Conservation (phyloP, 2,888 invertebrate genomes). For the Lucinisca nassula region DNA sequence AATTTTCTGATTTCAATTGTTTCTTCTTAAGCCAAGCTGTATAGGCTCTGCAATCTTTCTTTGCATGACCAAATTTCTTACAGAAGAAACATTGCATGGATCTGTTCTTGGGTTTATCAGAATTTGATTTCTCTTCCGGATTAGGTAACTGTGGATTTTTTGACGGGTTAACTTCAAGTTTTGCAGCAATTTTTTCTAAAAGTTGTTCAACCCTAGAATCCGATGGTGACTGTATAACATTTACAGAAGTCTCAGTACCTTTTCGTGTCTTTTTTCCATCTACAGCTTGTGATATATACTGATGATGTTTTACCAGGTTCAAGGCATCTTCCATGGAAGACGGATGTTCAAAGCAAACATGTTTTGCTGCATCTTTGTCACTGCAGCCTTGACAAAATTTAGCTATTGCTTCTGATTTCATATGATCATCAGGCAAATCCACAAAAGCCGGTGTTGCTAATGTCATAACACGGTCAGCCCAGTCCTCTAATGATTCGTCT, state of each 20-base stretch:
- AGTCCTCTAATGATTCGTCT: conserved; percentile 35
- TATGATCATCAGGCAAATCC: conserved; percentile 40
- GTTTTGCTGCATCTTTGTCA: conserved; percentile 23
- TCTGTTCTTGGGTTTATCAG: background rate
- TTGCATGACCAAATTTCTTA: background rate
- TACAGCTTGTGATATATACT: conserved; percentile 37
- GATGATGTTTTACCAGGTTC: conserved; percentile 34
- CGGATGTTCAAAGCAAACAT: conserved; percentile 39
- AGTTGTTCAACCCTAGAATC: background rate
- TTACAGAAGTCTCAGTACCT: background rate
- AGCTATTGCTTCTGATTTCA: conserved; percentile 31
- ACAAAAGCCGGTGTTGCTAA: conserved; percentile 44
- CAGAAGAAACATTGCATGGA: background rate
- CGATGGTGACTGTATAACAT: background rate
- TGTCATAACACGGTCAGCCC: conserved; percentile 45
- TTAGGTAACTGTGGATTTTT: background rate
- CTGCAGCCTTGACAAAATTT: conserved; percentile 51
- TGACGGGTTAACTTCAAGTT: background rate
- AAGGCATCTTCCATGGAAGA: conserved; percentile 35
- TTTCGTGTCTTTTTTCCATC: conserved; percentile 36
- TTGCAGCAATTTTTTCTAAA: background rate
- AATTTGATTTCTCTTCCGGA: background rate
- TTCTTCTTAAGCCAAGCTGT: background rate
- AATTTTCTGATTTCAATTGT: background rate
- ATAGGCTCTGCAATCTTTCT: background rate